Evolutionary conservation across 2,888 invertebrate genomes (phyloP), one percentile per base, ranked within the genome.

Genomic region (Sepioteuthis lessoniana): DNA sequence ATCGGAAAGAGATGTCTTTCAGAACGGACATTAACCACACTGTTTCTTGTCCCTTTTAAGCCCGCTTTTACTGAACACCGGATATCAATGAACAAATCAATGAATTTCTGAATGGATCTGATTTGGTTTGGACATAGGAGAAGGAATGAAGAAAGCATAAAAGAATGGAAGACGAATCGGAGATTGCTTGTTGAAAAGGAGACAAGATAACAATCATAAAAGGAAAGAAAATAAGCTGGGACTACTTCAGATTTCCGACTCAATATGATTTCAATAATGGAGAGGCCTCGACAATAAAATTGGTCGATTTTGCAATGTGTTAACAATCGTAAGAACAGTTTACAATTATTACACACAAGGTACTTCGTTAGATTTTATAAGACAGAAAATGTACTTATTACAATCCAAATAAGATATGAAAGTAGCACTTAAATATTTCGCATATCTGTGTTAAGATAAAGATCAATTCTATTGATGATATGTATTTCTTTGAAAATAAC

Each of bases 61-160:
- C 31, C 76, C 76, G 31, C 31, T 76, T 50, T 76, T 76, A 76
- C 28, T 76, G 76, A 76, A 31, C 76, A 76, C 76, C 76, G 76
- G 76, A 76, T 76, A 76, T 76, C 76, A 76, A n/a, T n/a, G 76
- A 76, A 76, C 76, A 76, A 76, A 76, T 76, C 76, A 76, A 76
- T 76, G 76, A 76, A n/a, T 76, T 76, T 76, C 76, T 76, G n/a
- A 76, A 76, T 76, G 13, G 31, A 76, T 31, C 31, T 76, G 76
- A 76, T 76, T 76, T 76, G 10, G 1, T 31, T n/a, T 31, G 76
- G 76, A 76, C 76, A 76, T 13, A 28, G n/a, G 13, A 76, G 31
- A 76, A 31, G n/a, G 31, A 76, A 76, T 76, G 10, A 31, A 76
- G n/a, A 76, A 31, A 31, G 76, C 31, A 76, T 31, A 1, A 76